Evolutionary conservation across 2,113 vertebrate species (phyloP).

Genomic region (Trachemys scripta): DNA sequence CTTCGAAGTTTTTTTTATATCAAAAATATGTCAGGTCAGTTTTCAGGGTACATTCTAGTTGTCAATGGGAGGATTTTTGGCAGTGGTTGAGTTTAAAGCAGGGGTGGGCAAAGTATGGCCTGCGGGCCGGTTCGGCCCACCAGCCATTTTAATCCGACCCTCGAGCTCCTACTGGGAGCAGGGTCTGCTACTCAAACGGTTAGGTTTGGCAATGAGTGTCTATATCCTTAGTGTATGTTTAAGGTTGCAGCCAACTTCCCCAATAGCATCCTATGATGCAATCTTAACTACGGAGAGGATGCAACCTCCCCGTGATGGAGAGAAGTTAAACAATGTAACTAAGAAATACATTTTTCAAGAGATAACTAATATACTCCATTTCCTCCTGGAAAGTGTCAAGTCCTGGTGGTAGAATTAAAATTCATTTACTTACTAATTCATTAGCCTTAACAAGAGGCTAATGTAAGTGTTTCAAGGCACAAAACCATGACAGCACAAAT

Average conservation of each 20-base stretch:
- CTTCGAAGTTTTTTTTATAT: no score
- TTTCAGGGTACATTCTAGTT: neutral
- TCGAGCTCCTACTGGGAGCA: no score
- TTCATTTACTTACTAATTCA: neutral
- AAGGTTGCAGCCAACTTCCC: neutral
- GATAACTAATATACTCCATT: no score
- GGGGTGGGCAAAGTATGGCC: no score
- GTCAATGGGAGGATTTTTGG: neutral
- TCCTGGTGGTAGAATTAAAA: neutral
- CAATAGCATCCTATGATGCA: neutral
- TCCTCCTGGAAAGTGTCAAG: no score
- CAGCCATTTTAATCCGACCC: no score
- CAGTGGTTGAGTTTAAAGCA: neutral
- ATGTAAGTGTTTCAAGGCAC: neutral
- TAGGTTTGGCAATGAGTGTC: neutral
- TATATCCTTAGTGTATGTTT: neutral
- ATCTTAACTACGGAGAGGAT: neutral
- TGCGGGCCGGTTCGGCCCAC: no score
- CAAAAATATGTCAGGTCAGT: neutral
- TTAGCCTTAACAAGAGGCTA: neutral
- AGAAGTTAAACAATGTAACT: neutral
- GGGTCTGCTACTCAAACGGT: neutral
- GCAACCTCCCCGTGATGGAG: neutral
- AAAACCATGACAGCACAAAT: neutral
- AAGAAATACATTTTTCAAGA: neutral